Evolutionary conservation across 2,888 invertebrate genomes (phyloP).

Genomic region (Heteropelma amictum): DNA sequence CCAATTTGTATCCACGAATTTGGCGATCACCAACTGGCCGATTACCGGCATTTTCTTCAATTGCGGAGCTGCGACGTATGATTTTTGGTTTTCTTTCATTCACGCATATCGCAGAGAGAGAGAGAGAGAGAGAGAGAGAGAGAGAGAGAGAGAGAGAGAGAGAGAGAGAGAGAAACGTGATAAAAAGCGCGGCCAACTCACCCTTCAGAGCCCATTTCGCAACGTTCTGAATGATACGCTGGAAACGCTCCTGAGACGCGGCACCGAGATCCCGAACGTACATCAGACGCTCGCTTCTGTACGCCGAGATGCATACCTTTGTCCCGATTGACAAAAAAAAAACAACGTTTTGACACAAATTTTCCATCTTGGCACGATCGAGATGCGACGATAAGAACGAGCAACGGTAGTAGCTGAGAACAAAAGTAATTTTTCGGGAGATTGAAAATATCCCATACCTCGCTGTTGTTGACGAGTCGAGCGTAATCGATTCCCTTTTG

Average conservation of each 20-base stretch:
- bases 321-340: conserved; percentile 14
- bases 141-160: too few relatives aligned
- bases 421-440: not conserved
- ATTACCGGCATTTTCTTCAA: conserved; percentile 62
- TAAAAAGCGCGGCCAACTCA: conserved; percentile 49
- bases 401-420: too few relatives aligned
- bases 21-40: conserved; percentile 70
- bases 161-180: too few relatives aligned
- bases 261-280: conserved; percentile 64
- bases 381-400: too few relatives aligned
- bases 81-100: too few relatives aligned
- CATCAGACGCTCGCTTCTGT: conserved; percentile 59
- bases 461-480: conserved; percentile 61
- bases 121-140: too few relatives aligned
- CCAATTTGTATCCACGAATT: conserved; percentile 67
- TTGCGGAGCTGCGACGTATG: conserved; percentile 60
- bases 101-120: too few relatives aligned
- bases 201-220: conserved; percentile 66
- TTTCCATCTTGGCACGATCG: too few relatives aligned
- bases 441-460: conserved; percentile 56
- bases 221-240: conserved; percentile 66
- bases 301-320: conserved; percentile 66
- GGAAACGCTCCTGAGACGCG: conserved; percentile 59
- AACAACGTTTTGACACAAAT: too few relatives aligned
- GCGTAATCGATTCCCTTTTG: conserved; percentile 62